Conservation (phyloP, 2,113 vertebrate genomes). For the Circaetus cinerascens region DNA sequence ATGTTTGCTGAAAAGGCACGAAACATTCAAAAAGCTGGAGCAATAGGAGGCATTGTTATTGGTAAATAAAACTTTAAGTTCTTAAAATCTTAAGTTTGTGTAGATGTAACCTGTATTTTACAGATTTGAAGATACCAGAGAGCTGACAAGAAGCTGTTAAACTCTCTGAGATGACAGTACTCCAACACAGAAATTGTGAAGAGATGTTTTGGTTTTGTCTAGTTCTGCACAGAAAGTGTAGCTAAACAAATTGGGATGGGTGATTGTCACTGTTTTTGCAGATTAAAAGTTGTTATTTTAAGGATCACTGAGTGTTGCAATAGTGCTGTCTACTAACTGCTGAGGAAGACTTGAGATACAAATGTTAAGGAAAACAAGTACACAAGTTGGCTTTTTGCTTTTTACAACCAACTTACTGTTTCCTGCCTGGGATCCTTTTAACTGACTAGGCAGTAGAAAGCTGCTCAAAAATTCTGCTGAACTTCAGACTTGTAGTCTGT, state of each 20-base stretch:
- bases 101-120: neutral
- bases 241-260: neutral
- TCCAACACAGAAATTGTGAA: neutral
- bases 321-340: neutral
- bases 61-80: conserved; percentile 74
- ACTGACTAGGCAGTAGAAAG: neutral
- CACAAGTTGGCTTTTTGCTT: neutral
- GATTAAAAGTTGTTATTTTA: neutral
- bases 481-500: neutral
- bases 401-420: neutral
- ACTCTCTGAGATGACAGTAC: neutral
- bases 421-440: neutral
- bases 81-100: neutral
- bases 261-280: neutral
- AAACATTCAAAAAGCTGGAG: conserved; percentile 92
- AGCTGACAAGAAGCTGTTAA: neutral
- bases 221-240: neutral
- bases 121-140: neutral
- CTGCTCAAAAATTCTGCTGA: neutral
- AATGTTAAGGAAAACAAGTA: neutral
- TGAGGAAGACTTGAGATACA: neutral
- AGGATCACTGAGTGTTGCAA: neutral
- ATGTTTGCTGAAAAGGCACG: conserved; percentile 99
- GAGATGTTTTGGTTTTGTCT: neutral
- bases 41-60: conserved; percentile 95